These are phyloP conservation scores for Dasypus novemcinctus DNA, from an alignment of 2,113 vertebrate species.

Conservation along the genomic window DNA sequence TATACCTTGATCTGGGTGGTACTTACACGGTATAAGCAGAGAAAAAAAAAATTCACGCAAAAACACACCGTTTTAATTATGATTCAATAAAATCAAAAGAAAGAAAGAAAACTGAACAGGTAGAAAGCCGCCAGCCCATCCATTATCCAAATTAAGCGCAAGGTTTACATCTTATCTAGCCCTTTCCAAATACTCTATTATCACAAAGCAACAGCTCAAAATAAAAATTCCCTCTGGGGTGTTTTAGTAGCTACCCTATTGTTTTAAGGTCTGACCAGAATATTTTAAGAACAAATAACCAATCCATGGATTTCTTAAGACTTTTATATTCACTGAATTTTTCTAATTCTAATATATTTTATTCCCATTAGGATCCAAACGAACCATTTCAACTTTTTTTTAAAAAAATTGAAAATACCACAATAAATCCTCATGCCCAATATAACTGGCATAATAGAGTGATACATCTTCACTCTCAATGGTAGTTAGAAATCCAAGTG, in stretches of 20 bases:
- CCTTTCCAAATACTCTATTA: not conserved
- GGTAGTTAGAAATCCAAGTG: not conserved
- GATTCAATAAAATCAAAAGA: not conserved
- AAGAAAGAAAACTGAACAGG: not conserved
- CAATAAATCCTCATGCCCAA: not conserved
- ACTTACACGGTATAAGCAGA: not conserved
- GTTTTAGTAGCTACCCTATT: not conserved
- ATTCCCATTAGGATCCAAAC: not conserved
- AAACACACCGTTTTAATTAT: not conserved
- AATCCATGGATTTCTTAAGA: not conserved
- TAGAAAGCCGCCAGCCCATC: not conserved
- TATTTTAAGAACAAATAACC: not conserved
- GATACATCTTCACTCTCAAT: not conserved
- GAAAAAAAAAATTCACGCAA: not conserved
- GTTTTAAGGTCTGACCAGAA: not conserved
- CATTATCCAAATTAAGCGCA: not conserved
- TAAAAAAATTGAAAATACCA: not conserved
- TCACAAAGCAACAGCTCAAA: not conserved
- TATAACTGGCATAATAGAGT: accelerated
- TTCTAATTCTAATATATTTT: not conserved
- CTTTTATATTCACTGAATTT: not conserved
- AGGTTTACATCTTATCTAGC: not conserved
- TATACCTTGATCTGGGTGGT: not conserved
- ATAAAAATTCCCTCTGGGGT: not conserved
- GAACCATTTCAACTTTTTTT: not conserved